Evolutionary conservation across 2,113 vertebrate species (phyloP).

Genomic region (Hyperopisus bebe): DNA sequence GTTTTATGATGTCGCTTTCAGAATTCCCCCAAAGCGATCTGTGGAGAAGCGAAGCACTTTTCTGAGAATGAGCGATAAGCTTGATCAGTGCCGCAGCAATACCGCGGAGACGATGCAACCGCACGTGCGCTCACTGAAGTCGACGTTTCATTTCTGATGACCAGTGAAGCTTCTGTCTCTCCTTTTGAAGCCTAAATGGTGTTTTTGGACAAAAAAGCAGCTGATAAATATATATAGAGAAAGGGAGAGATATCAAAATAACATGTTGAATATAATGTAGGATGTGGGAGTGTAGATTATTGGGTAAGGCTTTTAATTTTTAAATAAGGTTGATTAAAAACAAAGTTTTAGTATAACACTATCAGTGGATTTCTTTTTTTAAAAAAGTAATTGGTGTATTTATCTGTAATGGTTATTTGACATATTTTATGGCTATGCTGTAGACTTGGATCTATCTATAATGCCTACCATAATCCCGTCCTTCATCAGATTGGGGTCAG

Average conservation of each 20-base stretch:
- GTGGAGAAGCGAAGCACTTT: constrained; percentile 21
- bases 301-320: background rate
- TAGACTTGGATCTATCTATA: background rate
- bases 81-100: constrained; percentile 25
- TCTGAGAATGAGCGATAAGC: constrained; percentile 38
- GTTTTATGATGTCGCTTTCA: constrained; percentile 21
- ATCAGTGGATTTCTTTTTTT: background rate
- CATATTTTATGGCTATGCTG: background rate
- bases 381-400: background rate
- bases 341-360: background rate
- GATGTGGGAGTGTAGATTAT: background rate
- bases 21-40: constrained; percentile 29
- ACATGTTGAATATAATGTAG: background rate
- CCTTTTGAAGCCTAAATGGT: constrained; percentile 36
- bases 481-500: background rate
- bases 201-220: constrained; percentile 19
- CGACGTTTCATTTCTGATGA: constrained; percentile 21
- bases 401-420: background rate
- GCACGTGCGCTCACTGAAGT: background rate
- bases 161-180: constrained; percentile 23
- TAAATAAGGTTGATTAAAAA: constrained; percentile 3
- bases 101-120: background rate
- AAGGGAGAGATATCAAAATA: background rate
- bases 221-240: constrained; percentile 8
- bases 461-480: background rate